Conservation (phyloP, 2,797 vertebrate species). For the Salarias fasciatus region DNA sequence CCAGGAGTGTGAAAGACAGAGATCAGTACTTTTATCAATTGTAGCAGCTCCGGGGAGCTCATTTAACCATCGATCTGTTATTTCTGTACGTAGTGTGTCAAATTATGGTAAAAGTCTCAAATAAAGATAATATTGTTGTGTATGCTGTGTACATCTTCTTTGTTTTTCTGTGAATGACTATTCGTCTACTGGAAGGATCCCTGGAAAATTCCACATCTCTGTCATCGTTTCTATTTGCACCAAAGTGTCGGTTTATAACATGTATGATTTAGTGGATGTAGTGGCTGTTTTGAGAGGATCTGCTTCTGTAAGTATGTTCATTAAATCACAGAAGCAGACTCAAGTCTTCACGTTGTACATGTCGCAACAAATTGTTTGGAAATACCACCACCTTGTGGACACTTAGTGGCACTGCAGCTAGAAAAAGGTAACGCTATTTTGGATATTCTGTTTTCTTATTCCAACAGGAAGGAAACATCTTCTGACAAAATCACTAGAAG, state of each 20-base stretch:
- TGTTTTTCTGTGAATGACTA: too few species aligned
- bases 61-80: constrained; percentile 56
- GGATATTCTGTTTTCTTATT: too few species aligned
- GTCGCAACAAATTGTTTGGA: neutral
- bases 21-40: constrained; percentile 44
- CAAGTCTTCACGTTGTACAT: neutral
- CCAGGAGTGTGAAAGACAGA: neutral
- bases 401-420: constrained; percentile 5
- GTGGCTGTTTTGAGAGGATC: too few species aligned
- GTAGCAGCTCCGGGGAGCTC: constrained; percentile 74
- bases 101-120: constrained; percentile 45
- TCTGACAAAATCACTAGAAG: too few species aligned
- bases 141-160: constrained; percentile 17
- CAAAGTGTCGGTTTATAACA: too few species aligned
- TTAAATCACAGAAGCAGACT: neutral
- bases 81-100: constrained; percentile 68
- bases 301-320: too few species aligned
- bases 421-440: neutral
- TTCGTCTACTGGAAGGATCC: too few species aligned
- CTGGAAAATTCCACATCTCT: too few species aligned
- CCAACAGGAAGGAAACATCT: too few species aligned
- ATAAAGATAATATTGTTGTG: constrained; percentile 73
- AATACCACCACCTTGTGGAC: constrained; percentile 16
- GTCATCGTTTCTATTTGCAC: too few species aligned
- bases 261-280: too few species aligned